Evolutionary conservation across 64 coral and sea anemone genomes (phyloP), one percentile per base, ranked within the genome.

Genomic region (Actinia equina): DNA sequence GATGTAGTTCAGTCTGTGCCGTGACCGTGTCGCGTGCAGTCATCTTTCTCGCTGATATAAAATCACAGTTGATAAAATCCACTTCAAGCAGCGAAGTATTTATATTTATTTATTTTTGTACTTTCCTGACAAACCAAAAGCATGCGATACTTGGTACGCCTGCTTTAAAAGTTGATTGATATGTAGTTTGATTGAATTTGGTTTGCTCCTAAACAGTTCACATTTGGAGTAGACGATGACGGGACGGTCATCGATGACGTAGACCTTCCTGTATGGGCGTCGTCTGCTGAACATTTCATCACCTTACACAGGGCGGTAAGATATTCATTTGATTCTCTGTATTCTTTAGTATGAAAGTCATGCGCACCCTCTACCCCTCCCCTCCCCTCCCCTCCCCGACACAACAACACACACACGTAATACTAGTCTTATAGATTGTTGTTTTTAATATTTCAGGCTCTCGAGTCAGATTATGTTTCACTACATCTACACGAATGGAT

Each of bases 171-270:
- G 3, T 7, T 57, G 55, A 13, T 16, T 57, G 55, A 16, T 57
- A 11, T 57, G 3, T 16, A 57, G 15, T 57, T 11, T 65, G n/a
- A 65, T 65, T 65, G 19, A 20, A 0, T 65, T 74, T 14, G 2
- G 15, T 74, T 14, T 74, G 22, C 25, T 42, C 12, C 15, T 30
- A 13, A 74, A 74, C 74, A 99, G 97, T 99, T 99, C 84, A 95
- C 93, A 14, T 99, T 99, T 89, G 97, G 97, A 70, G 94, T 99
- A 70, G 97, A 99, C 74, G 93, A 99, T 64, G 93, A 99, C 82
- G 97, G 93, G 76, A 88, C 89, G 41, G 93, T 95, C 49, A 99
- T 99, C 57, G 97, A 99, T 91, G 93, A 99, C 41, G 93, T 99
- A 1, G 93, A 99, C 59, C 83, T 99, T 17, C 97, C 97, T 12